Conservation (phyloP, 1,140 invertebrate species). For the Theocolax elegans region DNA sequence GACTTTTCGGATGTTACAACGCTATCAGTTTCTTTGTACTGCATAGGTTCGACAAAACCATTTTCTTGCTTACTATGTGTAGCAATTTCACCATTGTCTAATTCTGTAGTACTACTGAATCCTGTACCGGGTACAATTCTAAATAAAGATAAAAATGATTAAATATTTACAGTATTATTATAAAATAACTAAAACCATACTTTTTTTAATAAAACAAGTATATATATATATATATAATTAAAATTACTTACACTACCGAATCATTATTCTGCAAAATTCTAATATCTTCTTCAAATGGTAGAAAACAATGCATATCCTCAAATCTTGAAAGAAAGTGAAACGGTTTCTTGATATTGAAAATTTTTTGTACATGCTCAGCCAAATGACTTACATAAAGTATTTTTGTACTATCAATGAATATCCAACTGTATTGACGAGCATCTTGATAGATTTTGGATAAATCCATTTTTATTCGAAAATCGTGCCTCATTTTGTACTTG, state of each 20-base stretch:
- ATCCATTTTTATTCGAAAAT: conserved; percentile 55
- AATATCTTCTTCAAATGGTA: conserved; percentile 56
- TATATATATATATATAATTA: too few species aligned
- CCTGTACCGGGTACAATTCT: conserved; percentile 50
- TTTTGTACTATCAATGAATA: conserved; percentile 50
- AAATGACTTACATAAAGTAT: conserved; percentile 47
- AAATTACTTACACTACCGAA: conserved; percentile 44
- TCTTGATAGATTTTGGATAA: conserved; percentile 52
- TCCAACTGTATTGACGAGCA: conserved; percentile 48
- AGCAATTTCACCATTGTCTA: not conserved
- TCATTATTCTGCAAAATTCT: conserved; percentile 47
- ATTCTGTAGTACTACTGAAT: not conserved
- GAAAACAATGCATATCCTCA: conserved; percentile 45
- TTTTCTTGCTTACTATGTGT: not conserved
- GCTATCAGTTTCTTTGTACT: not conserved
- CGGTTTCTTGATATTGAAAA: conserved; percentile 50
- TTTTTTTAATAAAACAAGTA: too few species aligned
- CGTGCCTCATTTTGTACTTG: conserved; percentile 37
- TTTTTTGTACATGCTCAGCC: conserved; percentile 45
- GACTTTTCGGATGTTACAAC: conserved; percentile 13
- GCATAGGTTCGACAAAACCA: not conserved
- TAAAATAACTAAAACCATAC: too few species aligned
- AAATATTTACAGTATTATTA: not conserved
- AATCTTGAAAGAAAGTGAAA: conserved; percentile 50
- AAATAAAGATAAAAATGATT: conserved; percentile 7